phyloP scores from a whole-genome alignment of 2,888 invertebrate species.

The Netelia virgata region DNA sequence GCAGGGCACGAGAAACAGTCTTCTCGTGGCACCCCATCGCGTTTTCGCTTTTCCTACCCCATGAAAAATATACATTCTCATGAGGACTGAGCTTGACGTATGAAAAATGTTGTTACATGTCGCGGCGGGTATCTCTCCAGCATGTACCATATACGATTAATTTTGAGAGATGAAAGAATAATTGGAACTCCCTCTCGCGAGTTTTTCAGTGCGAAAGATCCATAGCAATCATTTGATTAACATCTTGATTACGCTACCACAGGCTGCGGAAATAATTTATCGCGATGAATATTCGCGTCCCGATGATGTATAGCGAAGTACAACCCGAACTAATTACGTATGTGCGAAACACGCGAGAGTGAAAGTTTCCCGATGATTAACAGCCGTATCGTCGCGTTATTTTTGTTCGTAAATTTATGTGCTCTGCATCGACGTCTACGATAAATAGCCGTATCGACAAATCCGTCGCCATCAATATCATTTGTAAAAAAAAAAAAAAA shows the following conservation, averaged over 20 bases:
- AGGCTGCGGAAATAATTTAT: slow-evolving; percentile 51
- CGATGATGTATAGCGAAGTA: slow-evolving; percentile 34
- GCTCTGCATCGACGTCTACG: not conserved
- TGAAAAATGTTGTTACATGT: slow-evolving; percentile 34
- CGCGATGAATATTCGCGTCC: slow-evolving; percentile 33
- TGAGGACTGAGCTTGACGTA: slow-evolving; percentile 30
- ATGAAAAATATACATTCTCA: slow-evolving; percentile 23
- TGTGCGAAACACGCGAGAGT: slow-evolving; percentile 6
- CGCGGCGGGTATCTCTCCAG: slow-evolving; percentile 1
- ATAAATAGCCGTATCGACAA: not conserved
- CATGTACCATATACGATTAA: slow-evolving; percentile 39
- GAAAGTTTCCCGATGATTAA: slow-evolving; percentile 42
- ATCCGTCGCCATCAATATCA: not conserved
- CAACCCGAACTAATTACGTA: slow-evolving; percentile 4
- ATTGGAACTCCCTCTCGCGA: slow-evolving; percentile 6
- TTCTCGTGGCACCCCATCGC: slow-evolving; percentile 26
- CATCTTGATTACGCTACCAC: slow-evolving; percentile 57
- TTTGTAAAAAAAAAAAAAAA: not conserved
- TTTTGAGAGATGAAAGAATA: slow-evolving; percentile 28
- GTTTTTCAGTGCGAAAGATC: slow-evolving; percentile 29
- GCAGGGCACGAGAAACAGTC: slow-evolving; percentile 5
- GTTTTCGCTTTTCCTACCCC: slow-evolving; percentile 15
- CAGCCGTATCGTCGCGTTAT: slow-evolving; percentile 8
- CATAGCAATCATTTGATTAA: slow-evolving; percentile 59
- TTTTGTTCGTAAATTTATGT: slow-evolving; percentile 2